Conservation (phyloP, 2,113 vertebrate species). For the Prietella phreatophila region DNA sequence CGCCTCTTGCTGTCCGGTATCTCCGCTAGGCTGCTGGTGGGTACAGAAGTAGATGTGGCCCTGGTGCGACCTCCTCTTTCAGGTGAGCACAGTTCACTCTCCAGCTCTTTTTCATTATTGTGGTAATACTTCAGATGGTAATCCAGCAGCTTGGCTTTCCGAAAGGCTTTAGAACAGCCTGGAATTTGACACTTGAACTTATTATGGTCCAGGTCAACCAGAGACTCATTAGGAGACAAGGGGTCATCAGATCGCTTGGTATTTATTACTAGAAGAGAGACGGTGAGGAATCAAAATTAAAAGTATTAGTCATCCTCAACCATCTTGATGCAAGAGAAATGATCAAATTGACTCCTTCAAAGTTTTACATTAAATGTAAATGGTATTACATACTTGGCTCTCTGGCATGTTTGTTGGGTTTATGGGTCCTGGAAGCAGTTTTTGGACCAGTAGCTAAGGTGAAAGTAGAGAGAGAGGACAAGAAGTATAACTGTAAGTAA, state of each 20-base stretch:
- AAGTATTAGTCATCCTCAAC: not conserved
- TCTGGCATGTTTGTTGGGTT: conserved; percentile 61
- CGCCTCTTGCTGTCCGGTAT: conserved; percentile 52
- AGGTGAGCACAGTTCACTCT: conserved; percentile 50
- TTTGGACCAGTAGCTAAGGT: conserved; percentile 51
- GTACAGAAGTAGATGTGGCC: conserved; percentile 56
- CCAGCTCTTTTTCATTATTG: conserved; percentile 55
- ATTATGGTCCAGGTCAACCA: conserved; percentile 53
- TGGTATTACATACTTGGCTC: conserved; percentile 58
- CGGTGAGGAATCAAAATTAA: not conserved
- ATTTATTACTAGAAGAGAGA: conserved; percentile 50
- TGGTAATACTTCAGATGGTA: conserved; percentile 68
- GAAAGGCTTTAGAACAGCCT: conserved; percentile 55
- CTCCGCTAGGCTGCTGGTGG: conserved; percentile 51
- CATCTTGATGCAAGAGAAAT: not conserved
- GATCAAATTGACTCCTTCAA: not conserved
- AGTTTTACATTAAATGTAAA: not conserved
- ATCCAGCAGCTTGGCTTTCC: conserved; percentile 53
- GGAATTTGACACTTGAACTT: conserved; percentile 58
- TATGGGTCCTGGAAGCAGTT: conserved; percentile 47
- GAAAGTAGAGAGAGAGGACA: not conserved
- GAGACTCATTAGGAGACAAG: conserved; percentile 50
- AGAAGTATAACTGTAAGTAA: not conserved
- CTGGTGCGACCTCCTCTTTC: conserved; percentile 53
- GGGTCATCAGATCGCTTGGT: conserved; percentile 41